phyloP scores from a whole-genome alignment of 2,888 invertebrate genomes.

The Linhomoeus sp. region DNA sequence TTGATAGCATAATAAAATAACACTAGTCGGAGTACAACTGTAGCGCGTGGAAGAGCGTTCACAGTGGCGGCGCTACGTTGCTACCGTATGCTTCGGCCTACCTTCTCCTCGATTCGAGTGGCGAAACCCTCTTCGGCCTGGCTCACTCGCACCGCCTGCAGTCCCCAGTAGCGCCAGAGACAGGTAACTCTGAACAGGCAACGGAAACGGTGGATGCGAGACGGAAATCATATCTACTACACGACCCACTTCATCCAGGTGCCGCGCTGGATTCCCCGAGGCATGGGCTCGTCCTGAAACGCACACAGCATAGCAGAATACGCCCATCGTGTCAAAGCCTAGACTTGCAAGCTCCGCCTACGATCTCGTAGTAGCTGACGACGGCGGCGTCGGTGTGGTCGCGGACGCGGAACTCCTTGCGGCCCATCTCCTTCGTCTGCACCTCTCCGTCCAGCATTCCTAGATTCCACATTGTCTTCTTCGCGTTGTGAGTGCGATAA shows the following conservation, averaged over 20 bases:
- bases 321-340: not conserved
- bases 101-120: not conserved
- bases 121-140: not conserved
- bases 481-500: no score
- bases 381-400: not conserved
- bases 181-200: not conserved
- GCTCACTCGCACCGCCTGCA: conserved; percentile 1
- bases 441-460: not conserved
- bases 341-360: not conserved
- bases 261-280: not conserved
- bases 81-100: no score
- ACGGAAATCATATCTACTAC: not conserved
- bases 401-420: not conserved
- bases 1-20: no score
- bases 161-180: conserved; percentile 2
- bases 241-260: not conserved
- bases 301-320: not conserved
- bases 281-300: not conserved
- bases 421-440: not conserved
- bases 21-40: no score
- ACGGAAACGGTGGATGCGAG: not conserved
- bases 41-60: no score
- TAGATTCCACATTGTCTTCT: not conserved
- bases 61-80: no score
- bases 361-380: not conserved